Conservation (phyloP, 2,113 vertebrate species). For the Phoxinus phoxinus region DNA sequence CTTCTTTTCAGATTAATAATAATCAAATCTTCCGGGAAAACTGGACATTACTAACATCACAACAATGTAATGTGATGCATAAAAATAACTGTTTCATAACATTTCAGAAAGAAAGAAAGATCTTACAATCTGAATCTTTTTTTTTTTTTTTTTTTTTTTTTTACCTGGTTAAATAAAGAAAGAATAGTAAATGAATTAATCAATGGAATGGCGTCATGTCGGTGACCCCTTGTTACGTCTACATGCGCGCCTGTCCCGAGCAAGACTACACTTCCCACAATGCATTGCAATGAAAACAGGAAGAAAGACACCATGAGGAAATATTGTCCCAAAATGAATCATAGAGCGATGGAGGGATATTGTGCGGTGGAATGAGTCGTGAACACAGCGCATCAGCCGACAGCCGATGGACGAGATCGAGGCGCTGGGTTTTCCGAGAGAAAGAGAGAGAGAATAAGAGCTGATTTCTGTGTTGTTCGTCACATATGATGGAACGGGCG, state of each 20-base stretch:
- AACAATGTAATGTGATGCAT: too few species aligned
- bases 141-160: too few species aligned
- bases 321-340: constrained; percentile 50
- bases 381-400: neutral
- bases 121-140: neutral
- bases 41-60: too few species aligned
- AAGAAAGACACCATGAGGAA: constrained; percentile 62
- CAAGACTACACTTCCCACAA: constrained; percentile 76
- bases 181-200: too few species aligned
- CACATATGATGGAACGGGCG: constrained; percentile 95
- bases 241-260: neutral
- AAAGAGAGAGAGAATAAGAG: constrained; percentile 35
- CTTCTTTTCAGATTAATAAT: too few species aligned
- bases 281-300: constrained; percentile 73
- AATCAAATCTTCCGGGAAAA: too few species aligned
- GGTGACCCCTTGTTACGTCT: neutral
- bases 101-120: neutral
- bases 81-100: neutral
- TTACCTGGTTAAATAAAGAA: too few species aligned
- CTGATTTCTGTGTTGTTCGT: constrained; percentile 22
- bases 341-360: constrained; percentile 7
- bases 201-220: neutral
- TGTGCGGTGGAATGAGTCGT: neutral
- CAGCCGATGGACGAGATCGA: constrained; percentile 62
- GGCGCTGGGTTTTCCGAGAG: neutral